Conservation (phyloP, 1,140 invertebrate species). For the Coboldia fuscipes region DNA sequence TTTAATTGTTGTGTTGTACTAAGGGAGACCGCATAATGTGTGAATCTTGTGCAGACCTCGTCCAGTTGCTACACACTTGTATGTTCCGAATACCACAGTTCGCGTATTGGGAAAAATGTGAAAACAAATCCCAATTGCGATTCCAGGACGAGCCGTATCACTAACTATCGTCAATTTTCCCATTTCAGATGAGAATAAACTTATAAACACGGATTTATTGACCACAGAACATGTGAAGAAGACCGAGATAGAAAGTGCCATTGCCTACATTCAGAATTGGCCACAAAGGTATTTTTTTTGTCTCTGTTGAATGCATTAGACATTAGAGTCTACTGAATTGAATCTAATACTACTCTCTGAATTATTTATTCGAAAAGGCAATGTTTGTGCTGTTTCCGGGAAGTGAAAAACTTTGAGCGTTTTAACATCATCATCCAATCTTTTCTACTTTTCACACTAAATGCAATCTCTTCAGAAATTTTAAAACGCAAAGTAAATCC, state of each 20-base stretch:
- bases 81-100: too few relatives aligned
- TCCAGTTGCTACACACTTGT: too few relatives aligned
- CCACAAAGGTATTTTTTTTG: conserved; percentile 32
- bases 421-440: conserved; percentile 71
- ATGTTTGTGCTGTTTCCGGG: conserved; percentile 81
- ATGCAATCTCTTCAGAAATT: not conserved
- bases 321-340: conserved; percentile 1
- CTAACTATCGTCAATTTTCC: too few relatives aligned
- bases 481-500: not conserved
- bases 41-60: too few relatives aligned
- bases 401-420: conserved; percentile 73
- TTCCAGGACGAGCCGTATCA: too few relatives aligned
- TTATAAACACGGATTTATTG: too few relatives aligned
- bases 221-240: too few relatives aligned
- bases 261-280: conserved; percentile 45
- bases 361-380: conserved; percentile 31
- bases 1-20: too few relatives aligned
- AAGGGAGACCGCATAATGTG: too few relatives aligned
- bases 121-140: too few relatives aligned
- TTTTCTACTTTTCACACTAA: conserved; percentile 6
- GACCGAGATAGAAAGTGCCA: conserved; percentile 43
- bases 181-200: too few relatives aligned
- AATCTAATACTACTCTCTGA: conserved; percentile 4
- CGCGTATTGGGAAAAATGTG: too few relatives aligned
- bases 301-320: not conserved